Conservation (phyloP, 2,888 invertebrate species). For the Leptothorax acervorum region DNA sequence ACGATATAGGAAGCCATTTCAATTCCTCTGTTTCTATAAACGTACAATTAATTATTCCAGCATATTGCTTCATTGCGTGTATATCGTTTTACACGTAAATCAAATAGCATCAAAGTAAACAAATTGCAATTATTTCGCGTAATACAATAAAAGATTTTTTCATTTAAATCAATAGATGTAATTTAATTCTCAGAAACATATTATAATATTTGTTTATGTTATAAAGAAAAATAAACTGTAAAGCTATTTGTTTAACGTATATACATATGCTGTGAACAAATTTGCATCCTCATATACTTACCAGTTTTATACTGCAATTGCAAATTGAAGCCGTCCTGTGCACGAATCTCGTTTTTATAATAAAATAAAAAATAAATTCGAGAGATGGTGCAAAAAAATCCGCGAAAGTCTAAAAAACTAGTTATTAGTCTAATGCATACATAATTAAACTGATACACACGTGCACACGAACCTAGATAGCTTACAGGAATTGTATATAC, state of each 20-base stretch:
- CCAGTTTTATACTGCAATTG: not conserved
- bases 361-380: not conserved
- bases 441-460: slow-evolving; percentile 22
- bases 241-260: not conserved
- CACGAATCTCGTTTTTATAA: not conserved
- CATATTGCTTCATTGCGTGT: not conserved
- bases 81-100: slow-evolving; percentile 16
- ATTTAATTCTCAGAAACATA: not conserved
- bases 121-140: slow-evolving; percentile 1
- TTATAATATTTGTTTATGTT: not conserved
- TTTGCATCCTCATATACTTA: not conserved
- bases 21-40: not conserved
- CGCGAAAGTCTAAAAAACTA: not conserved
- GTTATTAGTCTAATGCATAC: not conserved
- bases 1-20: not conserved
- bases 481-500: slow-evolving; percentile 13
- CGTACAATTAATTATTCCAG: not conserved
- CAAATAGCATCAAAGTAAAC: not conserved
- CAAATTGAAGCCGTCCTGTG: not conserved
- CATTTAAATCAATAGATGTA: slow-evolving; percentile 1
- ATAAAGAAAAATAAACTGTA: not conserved
- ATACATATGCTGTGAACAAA: not conserved
- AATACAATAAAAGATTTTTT: slow-evolving; percentile 1
- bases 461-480: not conserved
- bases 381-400: not conserved